Evolutionary conservation across 2,888 invertebrate species (phyloP).

Genomic region (Orchesella flavescens): DNA sequence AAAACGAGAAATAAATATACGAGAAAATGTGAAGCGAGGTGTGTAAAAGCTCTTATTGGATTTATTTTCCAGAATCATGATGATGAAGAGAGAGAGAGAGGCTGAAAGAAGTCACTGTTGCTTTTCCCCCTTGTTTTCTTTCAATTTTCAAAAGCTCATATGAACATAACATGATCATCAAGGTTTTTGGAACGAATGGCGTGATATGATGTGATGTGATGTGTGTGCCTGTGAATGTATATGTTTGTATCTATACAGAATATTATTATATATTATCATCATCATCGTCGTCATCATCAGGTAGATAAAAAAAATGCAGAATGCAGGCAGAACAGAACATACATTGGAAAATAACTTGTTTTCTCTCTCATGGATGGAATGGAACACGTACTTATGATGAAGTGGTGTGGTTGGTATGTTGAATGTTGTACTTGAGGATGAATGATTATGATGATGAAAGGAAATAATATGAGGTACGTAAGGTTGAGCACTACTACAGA

Average conservation of each 20-base stretch:
- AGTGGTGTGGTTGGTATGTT: too few relatives aligned
- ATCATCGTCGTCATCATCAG: not conserved
- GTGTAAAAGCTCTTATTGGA: slow-evolving; percentile 24
- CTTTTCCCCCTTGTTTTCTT: slow-evolving; percentile 51
- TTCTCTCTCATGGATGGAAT: not conserved
- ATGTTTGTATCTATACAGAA: too few relatives aligned
- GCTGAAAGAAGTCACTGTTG: too few relatives aligned
- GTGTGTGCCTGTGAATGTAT: too few relatives aligned
- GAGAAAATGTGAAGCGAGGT: not conserved
- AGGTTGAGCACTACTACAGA: not conserved
- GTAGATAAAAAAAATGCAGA: not conserved
- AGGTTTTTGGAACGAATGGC: too few relatives aligned
- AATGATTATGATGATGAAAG: slow-evolving; percentile 4
- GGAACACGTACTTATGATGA: too few relatives aligned
- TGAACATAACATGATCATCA: not conserved
- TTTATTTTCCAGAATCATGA: slow-evolving; percentile 44
- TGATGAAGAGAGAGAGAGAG: slow-evolving; percentile 10
- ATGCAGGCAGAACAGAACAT: not conserved
- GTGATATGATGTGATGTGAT: too few relatives aligned
- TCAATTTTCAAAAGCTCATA: slow-evolving; percentile 51
- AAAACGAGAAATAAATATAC: slow-evolving; percentile 10
- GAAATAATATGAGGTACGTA: not conserved
- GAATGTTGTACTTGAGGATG: not conserved
- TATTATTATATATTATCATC: not conserved
- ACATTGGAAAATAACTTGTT: slow-evolving; percentile 7